Base-by-base conservation (phyloP, 37 sponge, comb jelly and placozoan species). In the Dysidea cf. avara region DNA sequence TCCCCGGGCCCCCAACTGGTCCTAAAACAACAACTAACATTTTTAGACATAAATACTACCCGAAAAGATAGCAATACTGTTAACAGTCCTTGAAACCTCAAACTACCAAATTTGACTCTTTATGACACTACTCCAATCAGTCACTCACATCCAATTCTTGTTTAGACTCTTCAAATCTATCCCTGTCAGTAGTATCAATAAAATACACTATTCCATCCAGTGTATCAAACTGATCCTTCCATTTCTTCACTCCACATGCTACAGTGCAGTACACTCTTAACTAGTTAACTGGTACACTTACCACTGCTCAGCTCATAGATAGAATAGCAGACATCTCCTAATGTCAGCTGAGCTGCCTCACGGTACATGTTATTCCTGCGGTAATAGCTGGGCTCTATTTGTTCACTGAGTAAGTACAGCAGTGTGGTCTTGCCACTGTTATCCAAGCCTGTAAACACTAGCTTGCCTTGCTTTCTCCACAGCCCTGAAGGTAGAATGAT, bases 381-480 rank as follows among this genome's bases (percentile, higher is more conserved):
- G 0, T 77, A 63, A 61, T 92, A 90, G 29, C 88, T 90, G 13
- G 88, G 95, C 76, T 94, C 70, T 83, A 92, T 77, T 76, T 94
- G 93, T 33, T 94, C 99, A 48, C 78, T 88, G 32, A 97, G 80
- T 93, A 94, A 92, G 68, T 92, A 92, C 17, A 97, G 75, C 5
- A 97, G 87, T 34, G 99, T 97, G 12, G 99, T 97, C 75, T 97
- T 97, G 6, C 99, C 99, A 48, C 95, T 95, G 69, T 97, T 94
- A 54, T 97, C 99, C 56, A 97, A 66, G 1, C 99, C 99, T 1
- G 91, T 79, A 54, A 97, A 94, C 57, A 97, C 84, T 51, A 97
- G 81, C 55, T 94, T 97, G 21, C 92, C 99, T 25, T 73, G 58
- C 77, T 93, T 92, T 59, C 87, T 93, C 87, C 88, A 93, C 48